phyloP scores from a whole-genome alignment of 2,888 invertebrate genomes.

The Scaptomyza reducta region DNA sequence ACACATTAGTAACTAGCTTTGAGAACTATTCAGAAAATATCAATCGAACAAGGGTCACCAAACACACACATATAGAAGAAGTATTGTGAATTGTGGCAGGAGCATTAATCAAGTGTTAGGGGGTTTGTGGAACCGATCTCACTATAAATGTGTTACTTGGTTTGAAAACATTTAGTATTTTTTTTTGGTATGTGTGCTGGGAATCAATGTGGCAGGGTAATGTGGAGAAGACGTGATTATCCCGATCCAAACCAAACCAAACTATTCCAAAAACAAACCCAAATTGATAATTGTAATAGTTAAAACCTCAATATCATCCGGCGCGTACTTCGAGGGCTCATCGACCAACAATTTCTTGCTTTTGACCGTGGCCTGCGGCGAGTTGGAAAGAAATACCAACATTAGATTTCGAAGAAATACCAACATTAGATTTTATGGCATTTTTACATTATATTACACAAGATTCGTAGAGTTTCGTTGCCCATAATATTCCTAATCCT shows the following conservation, averaged over 20 bases:
- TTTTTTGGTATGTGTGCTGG: background rate
- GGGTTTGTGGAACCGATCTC: background rate
- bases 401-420: slow-evolving; percentile 58
- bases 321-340: slow-evolving; percentile 74
- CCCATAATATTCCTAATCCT: slow-evolving; percentile 7
- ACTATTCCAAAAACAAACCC: slow-evolving; percentile 5
- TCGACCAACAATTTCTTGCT: slow-evolving; percentile 69
- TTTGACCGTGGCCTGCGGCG: slow-evolving; percentile 78
- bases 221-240: background rate
- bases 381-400: slow-evolving; percentile 40
- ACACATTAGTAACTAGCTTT: background rate
- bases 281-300: slow-evolving; percentile 25
- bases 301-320: slow-evolving; percentile 82
- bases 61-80: background rate
- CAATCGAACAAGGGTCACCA: background rate
- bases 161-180: background rate
- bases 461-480: background rate
- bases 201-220: slow-evolving; percentile 3
- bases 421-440: slow-evolving; percentile 49
- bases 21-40: background rate
- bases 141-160: slow-evolving; percentile 10
- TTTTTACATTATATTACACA: background rate
- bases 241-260: background rate
- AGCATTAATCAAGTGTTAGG: background rate
- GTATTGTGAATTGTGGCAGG: background rate